phyloP scores from a whole-genome alignment of 2,797 vertebrate species.

The Coilia nasus region DNA sequence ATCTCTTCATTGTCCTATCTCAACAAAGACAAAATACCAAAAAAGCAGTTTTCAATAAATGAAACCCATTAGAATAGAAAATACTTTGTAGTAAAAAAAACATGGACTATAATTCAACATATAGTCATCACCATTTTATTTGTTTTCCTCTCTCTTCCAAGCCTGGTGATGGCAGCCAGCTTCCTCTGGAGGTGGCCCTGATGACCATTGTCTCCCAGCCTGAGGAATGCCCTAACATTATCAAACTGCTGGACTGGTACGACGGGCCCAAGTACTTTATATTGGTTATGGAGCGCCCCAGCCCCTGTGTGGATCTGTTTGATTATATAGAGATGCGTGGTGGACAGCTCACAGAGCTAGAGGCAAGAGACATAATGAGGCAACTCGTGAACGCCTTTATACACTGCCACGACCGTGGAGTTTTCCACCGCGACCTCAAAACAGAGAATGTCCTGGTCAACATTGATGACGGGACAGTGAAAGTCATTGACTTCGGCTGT shows the following conservation, averaged over 20 bases:
- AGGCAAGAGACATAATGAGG: background rate
- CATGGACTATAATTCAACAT: background rate
- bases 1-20: too few relatives aligned
- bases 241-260: background rate
- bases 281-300: conserved; percentile 12
- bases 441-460: background rate
- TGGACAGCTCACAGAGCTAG: background rate
- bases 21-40: too few relatives aligned
- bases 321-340: background rate
- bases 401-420: background rate
- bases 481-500: background rate
- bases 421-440: background rate
- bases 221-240: background rate
- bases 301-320: background rate
- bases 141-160: background rate
- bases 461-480: background rate
- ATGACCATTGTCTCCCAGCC: background rate
- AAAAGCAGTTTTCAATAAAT: too few relatives aligned
- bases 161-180: background rate
- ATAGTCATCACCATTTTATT: background rate
- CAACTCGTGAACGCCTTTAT: background rate
- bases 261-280: background rate
- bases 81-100: too few relatives aligned
- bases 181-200: background rate
- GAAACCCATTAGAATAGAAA: too few relatives aligned